Base-by-base conservation (phyloP, 2,113 vertebrate genomes). In the Dipodomys spectabilis region DNA sequence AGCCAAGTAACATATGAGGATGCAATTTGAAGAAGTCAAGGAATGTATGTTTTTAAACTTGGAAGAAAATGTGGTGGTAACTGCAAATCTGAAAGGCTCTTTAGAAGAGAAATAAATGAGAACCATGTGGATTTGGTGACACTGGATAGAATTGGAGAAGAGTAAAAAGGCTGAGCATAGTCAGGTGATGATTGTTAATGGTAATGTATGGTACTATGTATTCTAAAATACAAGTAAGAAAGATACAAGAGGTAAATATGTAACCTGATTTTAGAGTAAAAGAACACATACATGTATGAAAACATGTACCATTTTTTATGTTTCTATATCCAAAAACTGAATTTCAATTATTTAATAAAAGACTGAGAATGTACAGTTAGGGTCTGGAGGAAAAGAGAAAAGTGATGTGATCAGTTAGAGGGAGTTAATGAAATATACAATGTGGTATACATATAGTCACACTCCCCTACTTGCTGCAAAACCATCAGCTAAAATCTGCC, bases 11-110 rank as follows among this genome's bases (percentile, higher is more conserved):
- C 68, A 62, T 5, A 6, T 86, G 67, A 93, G 49, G 90, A 86
- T 82, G 18, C 16, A 88, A 82, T 74, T n/a, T 82, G 32, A 86
- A 92, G 49, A 92, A 68, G 30, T 8, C 32, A 18, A 45, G 64
- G 19, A 67, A 49, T 67, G 53, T 18, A 57, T 45, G 71, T 93
- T 89, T 84, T 62, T 92, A 53, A 71, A 0, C 7, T n/a, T 67
- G 28, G 27, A 27, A 39, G 11, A 7, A 65, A 87, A 82, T 11
- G 5, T 8, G 5, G 1, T 78, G 28, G 35, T 13, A 7, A 57
- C 7, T 73, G 9, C 23, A 6, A 4, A 3, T n/a, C 0, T 27
- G 32, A 71, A n/a, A 30, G 0, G 3, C 28, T 27, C 23, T 32
- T n/a, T 3, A 39, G 22, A 6, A 68, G 20, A 12, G 86, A 82